These are phyloP conservation scores for Drosophila ezoana DNA, from an alignment of 2,888 invertebrate species.

Conservation along the genomic window DNA sequence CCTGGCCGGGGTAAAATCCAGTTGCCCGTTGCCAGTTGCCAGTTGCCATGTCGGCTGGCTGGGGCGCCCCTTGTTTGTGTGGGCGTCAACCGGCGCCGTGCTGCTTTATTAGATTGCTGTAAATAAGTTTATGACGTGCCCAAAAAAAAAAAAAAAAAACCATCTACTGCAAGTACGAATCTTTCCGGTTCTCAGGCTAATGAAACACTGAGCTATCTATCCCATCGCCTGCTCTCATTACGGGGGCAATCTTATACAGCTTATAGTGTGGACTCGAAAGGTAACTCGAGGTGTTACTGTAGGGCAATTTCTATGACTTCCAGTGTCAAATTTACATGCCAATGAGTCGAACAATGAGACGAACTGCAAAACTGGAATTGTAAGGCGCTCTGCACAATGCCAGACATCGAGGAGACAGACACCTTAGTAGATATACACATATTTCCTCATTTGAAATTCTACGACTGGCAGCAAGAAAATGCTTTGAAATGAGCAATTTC, in stretches of 20 bases:
- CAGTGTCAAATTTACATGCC: slow-evolving; percentile 54
- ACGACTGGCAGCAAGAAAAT: slow-evolving; percentile 27
- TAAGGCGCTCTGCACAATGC: slow-evolving; percentile 47
- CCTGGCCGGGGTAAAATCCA: slow-evolving; percentile 46
- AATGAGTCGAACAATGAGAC: slow-evolving; percentile 35
- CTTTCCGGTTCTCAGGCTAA: slow-evolving; percentile 15
- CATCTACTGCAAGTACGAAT: slow-evolving; percentile 29
- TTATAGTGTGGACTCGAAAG: slow-evolving; percentile 15
- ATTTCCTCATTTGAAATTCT: slow-evolving; percentile 68
- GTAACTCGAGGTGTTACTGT: slow-evolving; percentile 26
- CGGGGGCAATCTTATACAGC: slow-evolving; percentile 16
- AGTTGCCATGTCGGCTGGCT: slow-evolving; percentile 11
- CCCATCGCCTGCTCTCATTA: slow-evolving; percentile 30
- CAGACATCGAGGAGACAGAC: slow-evolving; percentile 54
- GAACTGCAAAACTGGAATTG: slow-evolving; percentile 32
- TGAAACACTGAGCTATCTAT: slow-evolving; percentile 31
- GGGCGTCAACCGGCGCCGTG: slow-evolving; percentile 73
- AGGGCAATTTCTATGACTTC: slow-evolving; percentile 72
- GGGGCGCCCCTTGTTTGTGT: slow-evolving; percentile 8
- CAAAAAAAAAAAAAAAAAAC: slow-evolving; percentile 46
- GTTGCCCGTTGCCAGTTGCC: slow-evolving; percentile 37
- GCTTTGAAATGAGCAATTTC: slow-evolving; percentile 66
- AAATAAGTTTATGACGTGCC: slow-evolving; percentile 74
- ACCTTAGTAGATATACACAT: background rate
- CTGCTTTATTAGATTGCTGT: slow-evolving; percentile 77